Base-by-base conservation (phyloP, 2,113 vertebrate species). In the Ellobius talpinus region DNA sequence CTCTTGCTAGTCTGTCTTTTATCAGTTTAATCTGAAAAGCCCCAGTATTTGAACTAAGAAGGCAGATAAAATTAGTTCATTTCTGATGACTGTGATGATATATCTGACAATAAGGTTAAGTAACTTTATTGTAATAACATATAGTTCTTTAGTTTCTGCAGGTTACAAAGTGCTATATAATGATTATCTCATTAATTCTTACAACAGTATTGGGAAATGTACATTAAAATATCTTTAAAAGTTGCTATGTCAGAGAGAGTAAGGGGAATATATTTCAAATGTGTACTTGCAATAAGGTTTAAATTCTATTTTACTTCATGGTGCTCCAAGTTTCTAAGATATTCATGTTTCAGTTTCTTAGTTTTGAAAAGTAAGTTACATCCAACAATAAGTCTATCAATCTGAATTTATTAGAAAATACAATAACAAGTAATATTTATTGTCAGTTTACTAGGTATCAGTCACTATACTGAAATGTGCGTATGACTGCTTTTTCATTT, bases 351-450 rank as follows among this genome's bases (percentile, higher is more conserved):
- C 26, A 61, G 0, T 82, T 58, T 73, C 4, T 85, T 90, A 63
- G 74, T 70, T 5, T 82, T 61, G 36, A 89, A 92, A 55, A 93
- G 10, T 21, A 87, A 86, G 11, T 52, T 36, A 17, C 7, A 50
- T 4, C 42, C 2, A 90, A 63, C 39, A 31, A 63, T 0, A 78
- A 82, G 13, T 45, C 1, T 39, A 11, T 65, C 5, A 39, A 45
- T 36, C 5, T 87, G 52, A 85, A 74, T 87, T 93, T 94, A 78
- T 68, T 87, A 52, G 36, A 66, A 93, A 68, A 47, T 39, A 55
- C 45, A 45, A 66, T 36, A 36, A 70, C 5, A 39, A 3, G 1
- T 78, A 14, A 7, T 13, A 29, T 29, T 76, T 90, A 55, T 85
- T 58, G 87, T 58, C 5, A 74, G 29, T 68, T 58, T 58, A 52